Conservation (phyloP, 2,888 invertebrate species). For the Tachystola acroxantha region DNA sequence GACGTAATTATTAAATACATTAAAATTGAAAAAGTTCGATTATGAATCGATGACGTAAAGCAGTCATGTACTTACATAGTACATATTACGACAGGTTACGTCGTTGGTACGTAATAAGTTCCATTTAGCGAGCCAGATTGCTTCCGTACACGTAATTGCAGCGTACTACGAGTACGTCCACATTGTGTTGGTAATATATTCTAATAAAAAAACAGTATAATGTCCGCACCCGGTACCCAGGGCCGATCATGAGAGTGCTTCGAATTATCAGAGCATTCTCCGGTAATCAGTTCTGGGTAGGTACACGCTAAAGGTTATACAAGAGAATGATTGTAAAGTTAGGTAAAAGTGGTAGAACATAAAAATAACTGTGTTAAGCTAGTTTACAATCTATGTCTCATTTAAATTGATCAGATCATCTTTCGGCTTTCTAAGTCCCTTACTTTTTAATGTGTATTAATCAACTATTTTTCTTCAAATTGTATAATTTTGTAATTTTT, state of each 20-base stretch:
- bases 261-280: background rate
- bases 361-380: too few species aligned
- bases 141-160: conserved; percentile 55
- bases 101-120: conserved; percentile 44
- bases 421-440: too few species aligned
- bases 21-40: background rate
- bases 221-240: conserved; percentile 8
- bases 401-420: too few species aligned
- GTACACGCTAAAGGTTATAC: too few species aligned
- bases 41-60: conserved; percentile 34
- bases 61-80: conserved; percentile 21
- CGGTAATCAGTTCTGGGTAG: too few species aligned
- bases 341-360: too few species aligned
- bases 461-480: too few species aligned
- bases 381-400: too few species aligned
- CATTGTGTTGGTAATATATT: conserved; percentile 28
- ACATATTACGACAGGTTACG: conserved; percentile 40
- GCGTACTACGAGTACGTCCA: conserved; percentile 23
- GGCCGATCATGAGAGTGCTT: conserved; percentile 13
- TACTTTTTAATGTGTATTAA: too few species aligned
- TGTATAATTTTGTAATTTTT: too few species aligned
- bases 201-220: conserved; percentile 25
- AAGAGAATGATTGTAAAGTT: too few species aligned
- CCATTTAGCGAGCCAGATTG: conserved; percentile 41
- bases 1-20: too few species aligned